Percentiles rank a stretch among this genome's conserved stretches.
These are phyloP conservation scores for Drosophila anceps DNA, from an alignment of 2,888 invertebrate species.

Conservation along the genomic window DNA sequence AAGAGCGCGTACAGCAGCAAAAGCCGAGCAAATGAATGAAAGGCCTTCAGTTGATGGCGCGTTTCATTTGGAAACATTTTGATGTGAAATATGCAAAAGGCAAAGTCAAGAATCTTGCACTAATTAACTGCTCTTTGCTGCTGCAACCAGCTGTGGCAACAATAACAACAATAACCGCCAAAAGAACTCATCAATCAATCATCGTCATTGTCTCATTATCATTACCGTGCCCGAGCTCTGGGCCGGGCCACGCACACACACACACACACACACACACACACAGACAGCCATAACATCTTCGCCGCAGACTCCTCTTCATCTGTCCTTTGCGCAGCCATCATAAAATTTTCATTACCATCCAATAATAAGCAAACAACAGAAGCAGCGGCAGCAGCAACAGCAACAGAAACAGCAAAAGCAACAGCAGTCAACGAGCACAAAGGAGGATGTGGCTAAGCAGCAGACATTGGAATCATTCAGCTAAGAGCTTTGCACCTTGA, in stretches of 20 bases:
- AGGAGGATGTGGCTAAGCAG: background rate
- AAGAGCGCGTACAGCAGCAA: background rate
- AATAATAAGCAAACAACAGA: constrained; percentile 61
- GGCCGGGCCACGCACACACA: background rate
- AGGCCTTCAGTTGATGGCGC: constrained; percentile 8
- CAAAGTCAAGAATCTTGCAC: constrained; percentile 26
- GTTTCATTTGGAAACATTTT: constrained; percentile 20
- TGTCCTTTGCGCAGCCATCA: constrained; percentile 54
- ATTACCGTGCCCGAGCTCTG: constrained; percentile 49
- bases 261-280: background rate
- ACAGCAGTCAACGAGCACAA: constrained; percentile 1
- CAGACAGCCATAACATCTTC: background rate
- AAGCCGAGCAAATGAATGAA: constrained; percentile 8
- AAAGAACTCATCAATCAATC: constrained; percentile 60
- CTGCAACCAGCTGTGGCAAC: constrained; percentile 19
- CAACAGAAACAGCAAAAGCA: constrained; percentile 22
- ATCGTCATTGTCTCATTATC: constrained; percentile 73
- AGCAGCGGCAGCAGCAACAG: constrained; percentile 15
- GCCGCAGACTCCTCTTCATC: constrained; percentile 6
- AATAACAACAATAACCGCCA: constrained; percentile 27
- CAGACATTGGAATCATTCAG: background rate
- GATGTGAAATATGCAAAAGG: constrained; percentile 37
- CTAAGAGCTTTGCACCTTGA: constrained; percentile 4
- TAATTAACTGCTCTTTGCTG: constrained; percentile 50
- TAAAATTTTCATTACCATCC: constrained; percentile 72